These are phyloP conservation scores for Diadromus collaris DNA, from an alignment of 2,888 invertebrate species.

Conservation along the genomic window DNA sequence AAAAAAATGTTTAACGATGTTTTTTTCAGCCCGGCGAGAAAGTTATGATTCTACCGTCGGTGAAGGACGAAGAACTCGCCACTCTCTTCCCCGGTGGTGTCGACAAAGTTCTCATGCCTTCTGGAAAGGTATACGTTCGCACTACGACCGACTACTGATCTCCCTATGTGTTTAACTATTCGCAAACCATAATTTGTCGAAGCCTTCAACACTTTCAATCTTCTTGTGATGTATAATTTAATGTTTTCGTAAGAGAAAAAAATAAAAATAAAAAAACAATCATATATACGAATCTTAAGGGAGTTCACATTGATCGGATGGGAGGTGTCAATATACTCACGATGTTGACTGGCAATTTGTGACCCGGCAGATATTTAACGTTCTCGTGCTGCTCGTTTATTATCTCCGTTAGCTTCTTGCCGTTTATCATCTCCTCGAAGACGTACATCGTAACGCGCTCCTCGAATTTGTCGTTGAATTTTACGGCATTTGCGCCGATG, in stretches of 20 bases:
- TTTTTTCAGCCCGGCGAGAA: conserved; percentile 85
- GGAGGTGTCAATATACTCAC: conserved; percentile 84
- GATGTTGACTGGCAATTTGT: conserved; percentile 96
- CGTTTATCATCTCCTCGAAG: conserved; percentile 96
- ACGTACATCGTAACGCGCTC: conserved; percentile 97
- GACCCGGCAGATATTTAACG: conserved; percentile 98
- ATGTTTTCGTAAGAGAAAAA: neutral
- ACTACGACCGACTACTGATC: conserved; percentile 85
- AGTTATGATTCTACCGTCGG: conserved; percentile 90
- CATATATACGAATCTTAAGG: neutral
- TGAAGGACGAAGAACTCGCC: conserved; percentile 85
- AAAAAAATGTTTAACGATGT: conserved; percentile 4
- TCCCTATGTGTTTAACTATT: neutral
- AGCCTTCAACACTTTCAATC: neutral
- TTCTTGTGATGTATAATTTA: neutral
- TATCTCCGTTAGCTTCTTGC: conserved; percentile 97
- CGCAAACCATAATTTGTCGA: neutral
- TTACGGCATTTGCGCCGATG: conserved; percentile 92
- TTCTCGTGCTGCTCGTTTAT: conserved; percentile 99
- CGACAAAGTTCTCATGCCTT: conserved; percentile 87
- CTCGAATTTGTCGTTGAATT: conserved; percentile 90
- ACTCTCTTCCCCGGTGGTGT: conserved; percentile 87
- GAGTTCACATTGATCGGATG: neutral
- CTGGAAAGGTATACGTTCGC: conserved; percentile 88
- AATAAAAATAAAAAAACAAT: neutral